Evolutionary conservation across 2,888 invertebrate species (phyloP), one percentile per base, ranked within the genome.

Genomic region (Thera britannica): DNA sequence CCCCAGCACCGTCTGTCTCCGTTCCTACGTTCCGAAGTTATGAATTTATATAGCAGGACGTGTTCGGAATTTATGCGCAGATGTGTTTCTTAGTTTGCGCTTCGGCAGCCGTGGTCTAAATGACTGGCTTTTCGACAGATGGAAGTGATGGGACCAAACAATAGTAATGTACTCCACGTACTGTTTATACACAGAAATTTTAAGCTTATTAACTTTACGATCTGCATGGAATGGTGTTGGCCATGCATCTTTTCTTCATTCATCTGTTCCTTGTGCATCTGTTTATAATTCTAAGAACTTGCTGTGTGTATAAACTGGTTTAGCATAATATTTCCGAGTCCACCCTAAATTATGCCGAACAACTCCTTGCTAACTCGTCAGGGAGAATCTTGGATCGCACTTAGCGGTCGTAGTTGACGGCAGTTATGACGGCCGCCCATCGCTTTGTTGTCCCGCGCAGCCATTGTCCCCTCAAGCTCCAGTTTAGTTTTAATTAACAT

Each of bases 31-130:
- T 86, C 79, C 81, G 81, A 84, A 84, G 86, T 88, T 90, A 92
- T 91, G 90, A 92, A 92, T 92, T 91, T 90, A 90, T 91, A 90
- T 90, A 87, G 84, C 80, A 81, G 84, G 85, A 90, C 90, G 90
- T 91, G 91, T 85, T 85, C 84, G 74, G 90, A 91, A 90, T 91
- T 89, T 88, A 90, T 86, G 80, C 84, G 82, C 83, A 84, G 84
- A 84, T 87, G 86, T 86, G 83, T 88, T 89, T 87, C 89, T 87
- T 84, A 85, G 84, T 85, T 83, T 82, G 81, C 80, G 83, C 78
- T 81, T 80, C 83, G 82, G 81, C 80, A 81, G 75, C 77, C 75
- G 80, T 79, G 82, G 78, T 80, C 77, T 77, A 9, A 5, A 34
- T 52, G 52, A 78, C 78, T 75, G 72, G 75, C 75, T 77, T 79